These are phyloP conservation scores for Amiota minor DNA, from an alignment of 2,888 invertebrate genomes.

Conservation along the genomic window DNA sequence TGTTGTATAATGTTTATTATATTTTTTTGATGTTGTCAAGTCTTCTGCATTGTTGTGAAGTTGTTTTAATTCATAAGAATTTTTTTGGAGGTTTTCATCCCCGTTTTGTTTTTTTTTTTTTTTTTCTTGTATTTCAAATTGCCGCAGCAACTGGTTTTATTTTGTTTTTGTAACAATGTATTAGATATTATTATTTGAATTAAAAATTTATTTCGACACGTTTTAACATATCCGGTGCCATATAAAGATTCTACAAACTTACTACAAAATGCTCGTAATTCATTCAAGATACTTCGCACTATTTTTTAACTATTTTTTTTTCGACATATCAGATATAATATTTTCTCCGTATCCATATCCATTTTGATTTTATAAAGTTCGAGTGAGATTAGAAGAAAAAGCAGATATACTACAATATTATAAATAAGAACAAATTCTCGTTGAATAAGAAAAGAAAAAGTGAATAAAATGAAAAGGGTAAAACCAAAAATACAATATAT, in stretches of 20 bases:
- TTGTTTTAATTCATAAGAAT: slow-evolving; percentile 44
- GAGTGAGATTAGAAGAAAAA: neutral
- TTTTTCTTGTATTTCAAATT: neutral
- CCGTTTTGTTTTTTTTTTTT: neutral
- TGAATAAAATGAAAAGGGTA: neutral
- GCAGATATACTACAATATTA: neutral
- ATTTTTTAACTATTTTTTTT: too few relatives aligned
- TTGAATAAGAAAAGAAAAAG: neutral
- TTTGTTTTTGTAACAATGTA: neutral
- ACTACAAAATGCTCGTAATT: too few relatives aligned
- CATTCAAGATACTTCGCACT: too few relatives aligned
- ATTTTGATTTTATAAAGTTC: neutral
- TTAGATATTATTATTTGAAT: neutral
- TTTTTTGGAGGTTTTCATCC: neutral
- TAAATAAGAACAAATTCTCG: slow-evolving; percentile 2
- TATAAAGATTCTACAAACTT: too few relatives aligned
- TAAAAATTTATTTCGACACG: slow-evolving; percentile 13
- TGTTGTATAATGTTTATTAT: slow-evolving; percentile 61
- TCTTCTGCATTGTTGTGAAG: neutral
- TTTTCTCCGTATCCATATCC: neutral
- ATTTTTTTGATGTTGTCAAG: slow-evolving; percentile 35
- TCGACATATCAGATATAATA: neutral
- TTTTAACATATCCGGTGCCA: slow-evolving; percentile 48
- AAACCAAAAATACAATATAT: slow-evolving; percentile 19
- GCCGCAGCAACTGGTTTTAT: neutral